These are phyloP conservation scores for Diabrotica virgifera DNA, from an alignment of 1,140 invertebrate species.

Conservation along the genomic window DNA sequence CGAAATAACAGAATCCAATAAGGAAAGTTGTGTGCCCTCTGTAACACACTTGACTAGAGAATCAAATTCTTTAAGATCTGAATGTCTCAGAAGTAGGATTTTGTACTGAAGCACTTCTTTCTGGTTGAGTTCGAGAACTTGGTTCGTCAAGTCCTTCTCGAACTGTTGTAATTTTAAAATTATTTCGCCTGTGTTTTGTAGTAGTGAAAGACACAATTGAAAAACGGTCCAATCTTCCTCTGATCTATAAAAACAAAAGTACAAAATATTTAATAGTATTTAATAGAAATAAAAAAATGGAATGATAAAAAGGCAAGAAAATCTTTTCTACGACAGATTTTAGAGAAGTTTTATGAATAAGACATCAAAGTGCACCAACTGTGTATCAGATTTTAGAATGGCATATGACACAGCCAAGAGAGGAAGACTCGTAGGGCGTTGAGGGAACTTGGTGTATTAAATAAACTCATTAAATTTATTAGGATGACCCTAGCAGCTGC, in stretches of 20 bases:
- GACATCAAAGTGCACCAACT: no score
- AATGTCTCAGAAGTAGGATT: constrained; percentile 49
- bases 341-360: no score
- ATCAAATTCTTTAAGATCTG: constrained; percentile 51
- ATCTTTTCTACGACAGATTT: no score
- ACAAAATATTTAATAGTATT: background rate
- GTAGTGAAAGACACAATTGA: constrained; percentile 65
- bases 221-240: constrained; percentile 69
- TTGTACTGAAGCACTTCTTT: constrained; percentile 49
- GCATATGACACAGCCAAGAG: no score
- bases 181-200: constrained; percentile 67
- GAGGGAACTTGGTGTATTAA: no score
- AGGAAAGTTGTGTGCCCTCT: constrained; percentile 53
- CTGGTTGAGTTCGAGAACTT: constrained; percentile 50
- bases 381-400: no score
- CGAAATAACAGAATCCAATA: constrained; percentile 52
- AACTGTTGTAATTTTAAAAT: constrained; percentile 58
- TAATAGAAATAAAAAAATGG: no score
- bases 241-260: constrained; percentile 31
- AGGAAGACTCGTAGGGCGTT: no score
- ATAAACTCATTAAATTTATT: no score
- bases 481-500: no score
- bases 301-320: no score
- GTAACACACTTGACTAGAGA: constrained; percentile 54
- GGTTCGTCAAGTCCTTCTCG: constrained; percentile 55